Percentiles rank a stretch among this genome's conserved stretches.
Conservation (phyloP, 2,113 vertebrate genomes). For the Calyptommatus sinebrachiatus region DNA sequence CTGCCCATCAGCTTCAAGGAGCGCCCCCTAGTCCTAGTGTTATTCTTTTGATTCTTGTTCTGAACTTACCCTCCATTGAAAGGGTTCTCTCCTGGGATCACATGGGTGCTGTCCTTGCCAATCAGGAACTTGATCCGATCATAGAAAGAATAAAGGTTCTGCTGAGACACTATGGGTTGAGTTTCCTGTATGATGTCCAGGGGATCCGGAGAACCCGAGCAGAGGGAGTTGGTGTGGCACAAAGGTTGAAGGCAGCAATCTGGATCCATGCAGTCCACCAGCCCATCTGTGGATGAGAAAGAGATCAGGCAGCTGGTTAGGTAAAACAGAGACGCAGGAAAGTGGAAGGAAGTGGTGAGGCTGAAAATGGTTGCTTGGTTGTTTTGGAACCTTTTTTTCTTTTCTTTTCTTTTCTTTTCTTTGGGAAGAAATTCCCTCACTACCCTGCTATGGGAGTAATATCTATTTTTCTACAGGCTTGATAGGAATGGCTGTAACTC, state of each 20-base stretch:
- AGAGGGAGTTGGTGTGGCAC: constrained; percentile 87
- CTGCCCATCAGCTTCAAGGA: too few relatives aligned
- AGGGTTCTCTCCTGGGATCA: constrained; percentile 87
- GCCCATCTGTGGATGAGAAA: constrained; percentile 78
- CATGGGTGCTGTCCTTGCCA: constrained; percentile 90
- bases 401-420: too few relatives aligned
- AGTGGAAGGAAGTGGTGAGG: not conserved
- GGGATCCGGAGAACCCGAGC: constrained; percentile 91
- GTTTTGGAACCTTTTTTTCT: too few relatives aligned
- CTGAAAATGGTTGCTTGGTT: too few relatives aligned
- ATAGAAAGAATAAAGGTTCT: constrained; percentile 88
- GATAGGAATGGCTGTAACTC: too few relatives aligned
- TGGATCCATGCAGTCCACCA: constrained; percentile 97
- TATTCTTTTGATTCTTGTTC: too few relatives aligned
- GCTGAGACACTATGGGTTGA: constrained; percentile 78
- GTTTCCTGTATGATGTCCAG: constrained; percentile 96
- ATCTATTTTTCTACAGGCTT: too few relatives aligned
- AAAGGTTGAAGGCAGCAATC: constrained; percentile 94
- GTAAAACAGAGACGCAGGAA: not conserved
- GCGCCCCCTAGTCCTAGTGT: too few relatives aligned
- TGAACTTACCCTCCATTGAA: constrained; percentile 90
- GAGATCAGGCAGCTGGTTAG: constrained; percentile 34
- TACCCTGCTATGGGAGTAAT: too few relatives aligned
- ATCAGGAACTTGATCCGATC: constrained; percentile 92
- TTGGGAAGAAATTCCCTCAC: too few relatives aligned